phyloP scores from a whole-genome alignment of 2,113 vertebrate genomes.

The Macquaria ambigua region DNA sequence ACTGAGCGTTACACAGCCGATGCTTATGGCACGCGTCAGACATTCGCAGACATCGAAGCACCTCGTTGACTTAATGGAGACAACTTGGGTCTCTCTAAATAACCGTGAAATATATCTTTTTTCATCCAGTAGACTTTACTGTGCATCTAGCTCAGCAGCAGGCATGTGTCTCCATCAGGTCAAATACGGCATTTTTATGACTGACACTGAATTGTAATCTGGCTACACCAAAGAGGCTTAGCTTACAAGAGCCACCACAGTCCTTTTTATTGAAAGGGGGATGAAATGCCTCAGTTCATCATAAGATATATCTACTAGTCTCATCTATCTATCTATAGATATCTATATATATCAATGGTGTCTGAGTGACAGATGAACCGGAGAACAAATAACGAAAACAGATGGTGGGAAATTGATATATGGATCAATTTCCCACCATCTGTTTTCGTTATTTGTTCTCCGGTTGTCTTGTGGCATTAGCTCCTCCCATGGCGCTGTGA shows the following conservation, averaged over 20 bases:
- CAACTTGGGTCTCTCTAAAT: neutral
- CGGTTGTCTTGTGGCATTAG: constrained; percentile 12
- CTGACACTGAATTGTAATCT: neutral
- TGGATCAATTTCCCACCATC: constrained; percentile 43
- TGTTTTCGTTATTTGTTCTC: constrained; percentile 40
- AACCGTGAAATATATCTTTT: neutral
- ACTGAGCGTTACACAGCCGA: too few species aligned
- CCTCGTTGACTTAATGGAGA: neutral
- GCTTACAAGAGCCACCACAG: neutral
- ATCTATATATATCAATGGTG: constrained; percentile 18
- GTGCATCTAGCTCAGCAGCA: neutral
- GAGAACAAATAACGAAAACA: constrained; percentile 40
- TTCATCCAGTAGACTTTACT: neutral
- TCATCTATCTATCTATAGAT: too few species aligned
- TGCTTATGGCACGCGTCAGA: too few species aligned
- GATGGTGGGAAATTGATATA: constrained; percentile 45
- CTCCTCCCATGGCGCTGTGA: neutral
- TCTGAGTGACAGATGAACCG: constrained; percentile 35
- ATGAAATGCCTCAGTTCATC: too few species aligned
- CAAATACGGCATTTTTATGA: neutral
- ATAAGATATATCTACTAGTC: too few species aligned
- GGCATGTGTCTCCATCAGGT: neutral
- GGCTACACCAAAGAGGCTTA: neutral
- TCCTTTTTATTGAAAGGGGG: neutral
- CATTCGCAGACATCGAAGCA: too few species aligned